Base-by-base conservation (phyloP, 2,888 invertebrate species). In the Orthonychiurus folsomi region DNA sequence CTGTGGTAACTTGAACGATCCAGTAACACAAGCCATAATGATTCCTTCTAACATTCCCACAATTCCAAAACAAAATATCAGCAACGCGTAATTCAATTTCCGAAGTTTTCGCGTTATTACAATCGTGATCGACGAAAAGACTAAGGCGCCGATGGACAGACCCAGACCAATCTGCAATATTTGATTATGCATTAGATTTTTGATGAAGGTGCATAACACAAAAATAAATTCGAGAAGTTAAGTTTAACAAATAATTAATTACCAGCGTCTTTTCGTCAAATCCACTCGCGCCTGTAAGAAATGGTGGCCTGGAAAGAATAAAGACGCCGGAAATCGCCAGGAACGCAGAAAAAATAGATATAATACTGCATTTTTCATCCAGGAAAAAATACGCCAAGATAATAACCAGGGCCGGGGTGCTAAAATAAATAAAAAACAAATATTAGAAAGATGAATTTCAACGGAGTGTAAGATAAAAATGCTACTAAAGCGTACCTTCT, bases 301-400 rank as follows among this genome's bases (percentile, higher is more conserved):
- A 54, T 9, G 70, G 70, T 1, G 70, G 70, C 18, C 63, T 55
- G 18, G 58, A 56, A 27, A 70, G 57, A 5, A 67, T 25, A 5
- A 64, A 50, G 1, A 70, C 63, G 1, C 67, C 70, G 3, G 57
- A n/a, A 12, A 56, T 23, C 0, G 67, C 61, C 1, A 66, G 18
- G 2, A 66, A 2, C 2, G 66, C 66, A 23, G 64, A 20, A 0
- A 67, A n/a, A 3, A 67, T n/a, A 5, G 70, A 62, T 1, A 68
- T 27, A 9, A 68, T 12, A 2, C 65, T 65, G 28, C 63, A 61
- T 63, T 63, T 66, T 26, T 67, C 68, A 48, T 60, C 59, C 2
- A 69, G 53, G 52, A 60, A 68, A 50, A 66, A 61, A 37, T 64
- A 66, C 1, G 68, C 68, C 26, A 70, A 62, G 50, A 69, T 62